Percentiles rank a stretch among this genome's conserved stretches.
Conservation (phyloP, 2,113 vertebrate genomes). For the Atlantisia rogersi region DNA sequence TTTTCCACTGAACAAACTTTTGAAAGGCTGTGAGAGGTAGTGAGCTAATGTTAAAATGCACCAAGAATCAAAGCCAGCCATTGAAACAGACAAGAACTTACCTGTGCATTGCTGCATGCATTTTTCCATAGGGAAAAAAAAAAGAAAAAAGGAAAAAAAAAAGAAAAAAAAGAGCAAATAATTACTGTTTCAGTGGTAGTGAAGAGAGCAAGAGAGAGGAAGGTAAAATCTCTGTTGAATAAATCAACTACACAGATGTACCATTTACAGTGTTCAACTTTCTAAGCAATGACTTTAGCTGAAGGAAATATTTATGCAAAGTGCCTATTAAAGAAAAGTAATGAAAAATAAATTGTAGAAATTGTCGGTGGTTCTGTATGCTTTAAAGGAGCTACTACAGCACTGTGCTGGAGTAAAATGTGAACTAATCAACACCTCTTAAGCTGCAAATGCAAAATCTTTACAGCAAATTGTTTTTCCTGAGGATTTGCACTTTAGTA, state of each 20-base stretch:
- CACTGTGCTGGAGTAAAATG: background rate
- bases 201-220: background rate
- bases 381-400: background rate
- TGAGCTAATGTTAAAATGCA: constrained; percentile 32
- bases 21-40: background rate
- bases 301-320: background rate
- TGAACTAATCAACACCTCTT: background rate
- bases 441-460: background rate
- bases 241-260: background rate
- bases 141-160: too few species aligned
- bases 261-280: background rate
- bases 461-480: background rate
- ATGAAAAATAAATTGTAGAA: background rate
- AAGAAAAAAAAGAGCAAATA: background rate
- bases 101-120: background rate
- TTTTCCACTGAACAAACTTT: constrained; percentile 49
- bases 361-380: background rate
- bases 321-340: background rate
- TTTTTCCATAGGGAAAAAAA: background rate
- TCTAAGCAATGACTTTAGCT: background rate
- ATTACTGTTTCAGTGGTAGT: background rate
- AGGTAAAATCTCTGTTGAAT: background rate
- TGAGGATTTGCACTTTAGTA: background rate
- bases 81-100: constrained; percentile 20
- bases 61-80: background rate